Conservation (phyloP, 2,888 invertebrate species). For the Acrobeloides nanus region DNA sequence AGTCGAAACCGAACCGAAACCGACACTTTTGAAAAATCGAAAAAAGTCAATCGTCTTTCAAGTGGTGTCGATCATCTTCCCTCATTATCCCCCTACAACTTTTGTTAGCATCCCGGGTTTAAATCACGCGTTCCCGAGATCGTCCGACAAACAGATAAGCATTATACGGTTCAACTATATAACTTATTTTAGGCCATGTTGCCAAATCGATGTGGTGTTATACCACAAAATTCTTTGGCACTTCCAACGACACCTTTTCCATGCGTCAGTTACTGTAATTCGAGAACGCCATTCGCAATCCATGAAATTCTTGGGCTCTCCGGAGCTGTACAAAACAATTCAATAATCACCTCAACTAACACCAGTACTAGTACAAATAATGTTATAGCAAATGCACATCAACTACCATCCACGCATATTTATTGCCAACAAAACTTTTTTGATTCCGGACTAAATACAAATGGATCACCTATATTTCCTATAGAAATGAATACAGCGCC, state of each 20-base stretch:
- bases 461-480: too few relatives aligned
- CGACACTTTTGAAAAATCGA: too few relatives aligned
- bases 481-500: too few relatives aligned
- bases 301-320: constrained; percentile 36
- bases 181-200: constrained; percentile 2
- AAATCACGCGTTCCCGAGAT: too few relatives aligned
- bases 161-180: too few relatives aligned
- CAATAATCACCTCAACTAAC: constrained; percentile 7
- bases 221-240: constrained; percentile 2
- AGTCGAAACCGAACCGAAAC: too few relatives aligned
- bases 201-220: not conserved
- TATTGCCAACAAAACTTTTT: constrained; percentile 15
- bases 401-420: constrained; percentile 8
- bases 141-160: too few relatives aligned
- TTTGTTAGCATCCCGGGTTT: too few relatives aligned
- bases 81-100: too few relatives aligned
- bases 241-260: constrained; percentile 3
- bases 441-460: too few relatives aligned
- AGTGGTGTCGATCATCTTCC: too few relatives aligned
- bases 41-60: too few relatives aligned
- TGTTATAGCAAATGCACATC: not conserved
- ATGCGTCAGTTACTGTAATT: constrained; percentile 19
- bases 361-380: constrained; percentile 6
- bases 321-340: constrained; percentile 4
- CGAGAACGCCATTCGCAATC: constrained; percentile 47